Base-by-base conservation (phyloP, 2,888 invertebrate genomes). In the Drosophila testacea region DNA sequence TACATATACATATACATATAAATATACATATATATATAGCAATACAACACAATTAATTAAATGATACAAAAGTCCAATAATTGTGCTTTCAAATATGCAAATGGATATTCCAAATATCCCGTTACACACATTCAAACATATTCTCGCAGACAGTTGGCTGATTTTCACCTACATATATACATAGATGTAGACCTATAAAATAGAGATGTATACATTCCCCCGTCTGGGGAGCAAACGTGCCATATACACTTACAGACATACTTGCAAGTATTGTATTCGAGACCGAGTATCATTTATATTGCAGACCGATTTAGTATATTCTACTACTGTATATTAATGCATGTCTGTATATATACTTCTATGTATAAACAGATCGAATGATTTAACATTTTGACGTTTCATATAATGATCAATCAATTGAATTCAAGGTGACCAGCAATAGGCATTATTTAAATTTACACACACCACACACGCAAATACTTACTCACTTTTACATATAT, bases 371-470 rank as follows among this genome's bases (percentile, higher is more conserved):
- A 11, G 34, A 34, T 22, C 22, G 2, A 36, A 47, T 9, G 9
- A 32, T 5, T 10, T 22, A 42, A 7, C n/a, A 28, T 13, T 30
- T 30, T 0, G n/a, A 39, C 13, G 5, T 10, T 10, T 52, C 39
- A 28, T 28, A 6, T 52, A 32, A 30, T 13, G 9, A 39, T 22
- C n/a, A 51, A 39, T 2, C 5, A 27, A 42, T 11, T 16, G n/a
- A 39, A 39, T 39, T 13, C 5, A n/a, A 6, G 5, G 13, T 13
- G 9, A 16, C 41, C 32, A 10, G 22, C n/a, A 32, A 22, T 44
- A 22, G n/a, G 36, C n/a, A 46, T 6, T 10, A 50, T 50, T 52
- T 28, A 61, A 34, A 11, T 38, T 22, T 34, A 56, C n/a, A 44
- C 38, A 59, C 32, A 32, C 13, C 38, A 16, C 38, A 59, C 32